Evolutionary conservation across 2,797 vertebrate genomes (phyloP).

Genomic region (Coilia nasus): DNA sequence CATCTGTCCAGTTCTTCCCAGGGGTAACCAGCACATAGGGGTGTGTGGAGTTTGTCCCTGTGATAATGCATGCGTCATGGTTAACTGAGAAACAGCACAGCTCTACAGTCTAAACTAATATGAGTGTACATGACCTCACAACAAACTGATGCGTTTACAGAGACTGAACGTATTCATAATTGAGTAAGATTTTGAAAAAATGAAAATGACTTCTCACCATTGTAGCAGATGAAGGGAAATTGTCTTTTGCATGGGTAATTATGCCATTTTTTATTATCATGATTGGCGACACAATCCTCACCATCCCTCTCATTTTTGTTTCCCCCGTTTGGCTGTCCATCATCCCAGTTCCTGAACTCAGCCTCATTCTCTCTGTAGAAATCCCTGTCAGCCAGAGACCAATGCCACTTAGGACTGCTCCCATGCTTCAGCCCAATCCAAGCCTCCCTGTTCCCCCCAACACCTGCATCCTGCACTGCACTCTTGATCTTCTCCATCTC

Average conservation of each 20-base stretch:
- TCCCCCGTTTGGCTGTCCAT: background rate
- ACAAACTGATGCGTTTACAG: background rate
- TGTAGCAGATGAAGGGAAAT: background rate
- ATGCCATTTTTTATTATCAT: background rate
- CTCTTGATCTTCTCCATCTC: background rate
- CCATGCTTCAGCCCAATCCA: conserved; percentile 35
- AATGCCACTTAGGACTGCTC: conserved; percentile 8
- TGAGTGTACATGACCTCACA: background rate
- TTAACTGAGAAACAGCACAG: background rate
- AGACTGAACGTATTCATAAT: background rate
- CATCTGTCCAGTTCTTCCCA: background rate
- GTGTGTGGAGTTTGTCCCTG: background rate
- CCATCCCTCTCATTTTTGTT: background rate
- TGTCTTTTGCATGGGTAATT: background rate
- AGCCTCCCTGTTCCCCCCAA: background rate
- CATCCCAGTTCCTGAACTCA: conserved; percentile 9
- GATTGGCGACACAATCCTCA: background rate
- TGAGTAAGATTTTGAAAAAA: background rate
- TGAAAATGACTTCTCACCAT: conserved; percentile 3
- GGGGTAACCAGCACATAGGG: background rate
- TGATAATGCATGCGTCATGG: background rate
- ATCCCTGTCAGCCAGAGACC: conserved; percentile 17
- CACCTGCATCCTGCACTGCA: background rate
- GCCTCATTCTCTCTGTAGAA: conserved; percentile 20
- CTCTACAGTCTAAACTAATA: background rate